Base-by-base conservation (phyloP, 2,888 invertebrate species). In the Cerceris ruficornis region DNA sequence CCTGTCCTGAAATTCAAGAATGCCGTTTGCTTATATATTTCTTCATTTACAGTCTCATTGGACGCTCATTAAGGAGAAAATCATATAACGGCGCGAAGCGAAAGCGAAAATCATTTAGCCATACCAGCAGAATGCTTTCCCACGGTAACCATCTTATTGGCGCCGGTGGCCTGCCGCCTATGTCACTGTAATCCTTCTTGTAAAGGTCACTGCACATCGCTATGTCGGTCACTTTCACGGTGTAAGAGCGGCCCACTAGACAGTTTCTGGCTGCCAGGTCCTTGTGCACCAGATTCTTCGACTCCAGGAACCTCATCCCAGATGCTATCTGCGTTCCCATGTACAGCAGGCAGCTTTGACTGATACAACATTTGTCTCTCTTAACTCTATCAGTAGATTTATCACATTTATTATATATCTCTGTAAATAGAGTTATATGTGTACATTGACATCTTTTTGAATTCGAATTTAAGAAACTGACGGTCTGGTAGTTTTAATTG, bases 251-350 rank as follows among this genome's bases (percentile, higher is more conserved):
- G 66, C 94, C 94, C 43, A 95, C 94, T 75, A 95, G 92, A 89
- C 95, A 95, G 91, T 95, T 95, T 87, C 95, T 94, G 88, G 96
- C 95, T 54, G 96, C 96, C 86, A 97, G 93, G 92, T 97, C 96
- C 87, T 96, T 95, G 92, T 97, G 97, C 57, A 96, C 96, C 88
- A 96, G 95, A 92, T 96, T 95, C 90, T 95, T 94, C 17, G 95
- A 95, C 93, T 97, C 96, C 88, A 97, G 93, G 91, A 96, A 97
- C 91, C 95, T 95, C 96, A 96, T 96, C 57, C 96, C 96, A 9
- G 96, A 96, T 57, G 96, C 95, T 89, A 97, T 95, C 92, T 97
- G 96, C 68, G 95, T 94, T 66, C 95, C 95, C 94, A 96, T 95
- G 92, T 94, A 95, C 81, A 96, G 94, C 84, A 96, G 93, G 89